phyloP scores from a whole-genome alignment of 2,888 invertebrate species.

The Dichetophora obliterata region DNA sequence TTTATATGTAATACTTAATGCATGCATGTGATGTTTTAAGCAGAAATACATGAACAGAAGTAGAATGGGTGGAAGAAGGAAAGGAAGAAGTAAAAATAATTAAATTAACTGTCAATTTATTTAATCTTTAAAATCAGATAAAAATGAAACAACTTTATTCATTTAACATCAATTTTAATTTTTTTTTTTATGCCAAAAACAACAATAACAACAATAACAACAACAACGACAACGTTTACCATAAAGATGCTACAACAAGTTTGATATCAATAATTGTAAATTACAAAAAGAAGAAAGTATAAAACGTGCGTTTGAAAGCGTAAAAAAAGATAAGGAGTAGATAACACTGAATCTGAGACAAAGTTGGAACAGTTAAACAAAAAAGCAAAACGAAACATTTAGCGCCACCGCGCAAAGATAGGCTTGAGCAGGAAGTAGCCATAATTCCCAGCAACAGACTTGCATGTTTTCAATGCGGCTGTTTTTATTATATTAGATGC shows the following conservation, averaged over 20 bases:
- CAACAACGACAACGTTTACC: background rate
- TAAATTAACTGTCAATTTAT: too few species aligned
- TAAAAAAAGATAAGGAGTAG: constrained; percentile 2
- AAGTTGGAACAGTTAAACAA: background rate
- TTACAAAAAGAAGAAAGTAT: background rate
- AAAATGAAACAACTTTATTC: too few species aligned
- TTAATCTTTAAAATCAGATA: too few species aligned
- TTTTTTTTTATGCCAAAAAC: too few species aligned
- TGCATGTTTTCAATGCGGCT: constrained; percentile 21
- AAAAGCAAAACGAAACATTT: constrained; percentile 26
- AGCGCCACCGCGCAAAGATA: constrained; percentile 54
- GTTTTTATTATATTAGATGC: background rate
- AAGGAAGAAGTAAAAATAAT: background rate
- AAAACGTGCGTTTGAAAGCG: constrained; percentile 19
- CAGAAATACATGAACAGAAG: background rate
- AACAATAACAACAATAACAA: background rate
- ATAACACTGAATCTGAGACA: background rate
- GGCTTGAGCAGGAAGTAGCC: constrained; percentile 39
- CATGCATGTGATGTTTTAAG: too few species aligned
- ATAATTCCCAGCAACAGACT: constrained; percentile 32
- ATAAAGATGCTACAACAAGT: background rate
- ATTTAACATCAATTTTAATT: too few species aligned
- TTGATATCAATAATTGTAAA: background rate
- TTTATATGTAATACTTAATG: too few species aligned
- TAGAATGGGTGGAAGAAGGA: background rate